These are phyloP conservation scores for Chelonus formosanus DNA, from an alignment of 2,888 invertebrate genomes.

Conservation along the genomic window DNA sequence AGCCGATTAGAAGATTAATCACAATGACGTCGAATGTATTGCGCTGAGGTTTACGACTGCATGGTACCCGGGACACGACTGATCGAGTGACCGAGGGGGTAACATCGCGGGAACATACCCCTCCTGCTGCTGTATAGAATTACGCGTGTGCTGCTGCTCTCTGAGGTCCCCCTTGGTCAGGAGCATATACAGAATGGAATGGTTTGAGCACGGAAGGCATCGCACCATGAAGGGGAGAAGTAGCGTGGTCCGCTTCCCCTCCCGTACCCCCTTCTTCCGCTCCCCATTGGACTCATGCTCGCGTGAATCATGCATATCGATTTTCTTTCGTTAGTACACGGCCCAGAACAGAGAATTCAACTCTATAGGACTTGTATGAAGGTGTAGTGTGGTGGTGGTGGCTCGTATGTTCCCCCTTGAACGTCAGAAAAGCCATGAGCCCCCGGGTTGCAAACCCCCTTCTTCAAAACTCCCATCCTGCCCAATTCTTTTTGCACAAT, in stretches of 20 bases:
- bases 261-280: conserved; percentile 40
- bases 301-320: conserved; percentile 66
- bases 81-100: conserved; percentile 65
- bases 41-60: conserved; percentile 51
- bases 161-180: conserved; percentile 36
- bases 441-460: conserved; percentile 38
- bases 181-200: conserved; percentile 30
- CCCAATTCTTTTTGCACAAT: conserved; percentile 56
- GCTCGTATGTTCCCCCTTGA: conserved; percentile 32
- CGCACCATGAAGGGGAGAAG: conserved; percentile 51
- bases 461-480: conserved; percentile 37
- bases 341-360: conserved; percentile 18
- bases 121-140: conserved; percentile 61
- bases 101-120: conserved; percentile 60
- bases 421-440: conserved; percentile 41
- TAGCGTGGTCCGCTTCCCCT: conserved; percentile 42
- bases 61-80: conserved; percentile 62
- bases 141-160: conserved; percentile 51
- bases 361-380: conserved; percentile 11
- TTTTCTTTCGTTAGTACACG: conserved; percentile 55
- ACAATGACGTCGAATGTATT: background rate
- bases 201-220: conserved; percentile 42
- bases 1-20: no score
- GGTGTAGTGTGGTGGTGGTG: conserved; percentile 2
- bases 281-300: conserved; percentile 45